Conservation (phyloP, 2,113 vertebrate genomes). For the Trichomycterus rosablanca region DNA sequence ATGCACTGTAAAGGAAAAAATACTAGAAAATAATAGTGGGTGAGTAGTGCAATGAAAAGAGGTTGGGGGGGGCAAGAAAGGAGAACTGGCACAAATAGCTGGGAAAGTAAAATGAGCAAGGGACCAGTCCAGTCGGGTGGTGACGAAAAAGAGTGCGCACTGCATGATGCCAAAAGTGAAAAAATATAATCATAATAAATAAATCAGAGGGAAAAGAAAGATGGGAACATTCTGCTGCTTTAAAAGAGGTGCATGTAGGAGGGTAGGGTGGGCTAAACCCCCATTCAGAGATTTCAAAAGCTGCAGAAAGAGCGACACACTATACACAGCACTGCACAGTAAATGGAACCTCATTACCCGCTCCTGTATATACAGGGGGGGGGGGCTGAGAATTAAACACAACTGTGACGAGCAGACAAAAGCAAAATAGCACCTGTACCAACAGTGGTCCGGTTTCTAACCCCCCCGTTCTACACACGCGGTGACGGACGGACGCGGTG, state of each 20-base stretch:
- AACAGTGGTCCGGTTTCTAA: constrained; percentile 15
- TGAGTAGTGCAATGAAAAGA: no score
- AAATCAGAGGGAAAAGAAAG: background rate
- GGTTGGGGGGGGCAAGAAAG: background rate
- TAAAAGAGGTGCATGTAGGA: constrained; percentile 62
- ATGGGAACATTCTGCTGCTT: constrained; percentile 58
- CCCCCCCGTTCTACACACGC: background rate
- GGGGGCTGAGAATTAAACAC: constrained; percentile 23
- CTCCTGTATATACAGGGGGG: background rate
- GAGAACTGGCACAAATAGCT: background rate
- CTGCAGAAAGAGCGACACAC: constrained; percentile 65
- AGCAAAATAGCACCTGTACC: constrained; percentile 28
- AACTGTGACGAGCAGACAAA: constrained; percentile 27
- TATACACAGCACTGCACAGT: constrained; percentile 66
- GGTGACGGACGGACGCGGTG: background rate
- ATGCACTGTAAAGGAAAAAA: no score
- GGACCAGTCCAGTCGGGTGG: constrained; percentile 31
- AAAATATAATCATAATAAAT: constrained; percentile 4
- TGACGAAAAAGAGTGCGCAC: constrained; percentile 45
- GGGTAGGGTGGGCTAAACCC: constrained; percentile 55
- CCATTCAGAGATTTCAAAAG: constrained; percentile 60
- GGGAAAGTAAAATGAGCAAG: constrained; percentile 18
- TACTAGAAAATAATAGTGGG: no score
- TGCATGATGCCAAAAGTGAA: constrained; percentile 62
- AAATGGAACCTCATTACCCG: constrained; percentile 66